A percentile compares a stretch with the other conserved stretches of the same genome.
Conservation (phyloP, 2,113 vertebrate species). For the Pseudopodoces humilis region DNA sequence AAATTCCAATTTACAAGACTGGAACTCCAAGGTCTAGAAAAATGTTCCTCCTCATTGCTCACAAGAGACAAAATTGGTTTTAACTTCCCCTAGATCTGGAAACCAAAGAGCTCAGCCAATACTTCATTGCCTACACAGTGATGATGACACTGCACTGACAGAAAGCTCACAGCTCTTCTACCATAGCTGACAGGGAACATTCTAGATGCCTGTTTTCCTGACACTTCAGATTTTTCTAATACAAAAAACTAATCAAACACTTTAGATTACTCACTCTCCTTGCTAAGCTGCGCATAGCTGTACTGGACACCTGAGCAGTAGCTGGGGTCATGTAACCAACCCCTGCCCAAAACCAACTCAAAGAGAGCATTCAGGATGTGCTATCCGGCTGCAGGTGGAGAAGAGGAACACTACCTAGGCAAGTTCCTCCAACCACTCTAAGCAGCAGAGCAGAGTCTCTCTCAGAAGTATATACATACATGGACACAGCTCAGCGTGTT, state of each 20-base stretch:
- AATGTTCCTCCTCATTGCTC: neutral
- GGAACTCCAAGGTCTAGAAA: neutral
- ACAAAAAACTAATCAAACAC: neutral
- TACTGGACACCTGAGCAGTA: neutral
- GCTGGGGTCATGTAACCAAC: neutral
- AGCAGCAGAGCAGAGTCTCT: neutral
- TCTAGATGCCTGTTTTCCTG: neutral
- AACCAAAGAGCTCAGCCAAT: neutral
- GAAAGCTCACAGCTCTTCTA: neutral
- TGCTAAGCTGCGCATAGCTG: accelerated
- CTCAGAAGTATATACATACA: neutral
- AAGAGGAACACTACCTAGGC: neutral
- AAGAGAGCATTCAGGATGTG: neutral
- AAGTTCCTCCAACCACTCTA: neutral
- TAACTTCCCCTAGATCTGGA: neutral
- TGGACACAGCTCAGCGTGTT: neutral
- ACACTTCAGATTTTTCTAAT: neutral
- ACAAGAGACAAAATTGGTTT: neutral
- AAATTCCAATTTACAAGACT: neutral
- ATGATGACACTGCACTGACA: accelerated
- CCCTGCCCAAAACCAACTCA: neutral
- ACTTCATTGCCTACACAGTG: neutral
- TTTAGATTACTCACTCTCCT: accelerated
- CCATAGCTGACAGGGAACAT: neutral
- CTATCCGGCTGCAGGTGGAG: neutral